Evolutionary conservation across 1,140 invertebrate genomes (phyloP).

Genomic region (Brachionus koreanus): DNA sequence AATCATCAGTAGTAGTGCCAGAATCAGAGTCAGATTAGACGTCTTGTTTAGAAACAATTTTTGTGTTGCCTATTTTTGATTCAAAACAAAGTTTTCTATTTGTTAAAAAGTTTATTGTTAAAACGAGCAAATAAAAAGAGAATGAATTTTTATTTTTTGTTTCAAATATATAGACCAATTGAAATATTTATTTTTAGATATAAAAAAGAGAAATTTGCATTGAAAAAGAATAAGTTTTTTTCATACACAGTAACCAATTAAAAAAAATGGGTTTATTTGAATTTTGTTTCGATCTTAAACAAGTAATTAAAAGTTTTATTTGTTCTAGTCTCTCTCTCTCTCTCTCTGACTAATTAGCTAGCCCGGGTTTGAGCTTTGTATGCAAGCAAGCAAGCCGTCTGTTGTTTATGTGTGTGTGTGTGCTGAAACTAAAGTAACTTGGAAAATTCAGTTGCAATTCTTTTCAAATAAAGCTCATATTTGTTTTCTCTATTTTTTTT

Average conservation of each 20-base stretch:
- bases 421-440: constrained; percentile 34
- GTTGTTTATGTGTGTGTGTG: constrained; percentile 11
- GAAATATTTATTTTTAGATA: background rate
- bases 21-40: background rate
- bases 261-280: constrained; percentile 13
- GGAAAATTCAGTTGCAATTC: background rate
- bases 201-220: background rate
- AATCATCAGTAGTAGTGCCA: no score
- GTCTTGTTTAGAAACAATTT: background rate
- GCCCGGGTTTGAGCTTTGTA: background rate
- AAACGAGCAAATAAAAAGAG: background rate
- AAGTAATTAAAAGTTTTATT: constrained; percentile 33
- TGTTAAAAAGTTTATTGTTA: background rate
- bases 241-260: background rate
- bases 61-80: background rate
- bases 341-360: background rate
- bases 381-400: background rate
- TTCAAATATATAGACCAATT: background rate
- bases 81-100: background rate
- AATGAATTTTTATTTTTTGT: background rate
- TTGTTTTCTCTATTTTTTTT: constrained; percentile 28
- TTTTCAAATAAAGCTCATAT: constrained; percentile 13
- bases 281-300: constrained; percentile 3
- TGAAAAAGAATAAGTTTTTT: background rate
- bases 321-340: background rate